A percentile compares a stretch with the other conserved stretches of the same genome.
phyloP scores from a whole-genome alignment of 2,888 invertebrate species.

The Strigamia transsilvanica region DNA sequence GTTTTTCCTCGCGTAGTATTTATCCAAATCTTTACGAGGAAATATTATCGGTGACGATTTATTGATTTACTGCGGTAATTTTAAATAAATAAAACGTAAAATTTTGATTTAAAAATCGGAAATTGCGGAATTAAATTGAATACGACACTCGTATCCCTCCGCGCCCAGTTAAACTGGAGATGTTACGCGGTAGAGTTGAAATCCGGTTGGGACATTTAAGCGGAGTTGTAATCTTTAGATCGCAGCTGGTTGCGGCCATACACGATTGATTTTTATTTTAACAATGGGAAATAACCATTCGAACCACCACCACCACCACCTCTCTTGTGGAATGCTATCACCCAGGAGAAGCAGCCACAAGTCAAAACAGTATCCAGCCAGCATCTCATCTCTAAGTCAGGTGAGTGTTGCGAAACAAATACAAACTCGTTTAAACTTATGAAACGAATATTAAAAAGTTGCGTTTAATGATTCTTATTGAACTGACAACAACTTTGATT shows the following conservation, averaged over 20 bases:
- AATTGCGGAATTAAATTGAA: background rate
- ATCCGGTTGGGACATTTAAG: background rate
- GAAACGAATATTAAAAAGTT: background rate
- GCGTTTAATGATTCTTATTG: background rate
- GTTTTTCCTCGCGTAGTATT: background rate
- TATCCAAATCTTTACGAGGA: no score
- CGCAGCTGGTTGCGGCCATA: background rate
- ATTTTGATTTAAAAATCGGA: background rate
- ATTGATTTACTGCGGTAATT: background rate
- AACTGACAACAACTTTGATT: background rate
- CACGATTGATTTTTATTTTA: background rate
- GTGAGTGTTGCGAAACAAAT: conserved; percentile 19
- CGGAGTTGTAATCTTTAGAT: background rate
- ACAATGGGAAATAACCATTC: conserved; percentile 20
- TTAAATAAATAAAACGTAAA: background rate
- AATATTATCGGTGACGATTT: no score
- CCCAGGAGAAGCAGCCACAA: background rate
- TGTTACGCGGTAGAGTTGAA: background rate
- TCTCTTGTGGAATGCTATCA: background rate
- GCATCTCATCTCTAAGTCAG: background rate
- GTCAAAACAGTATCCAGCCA: background rate
- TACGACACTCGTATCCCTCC: background rate
- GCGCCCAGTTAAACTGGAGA: background rate
- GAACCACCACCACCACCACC: background rate
- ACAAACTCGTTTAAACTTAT: background rate